These are phyloP conservation scores for Xiphorhynchus elegans DNA, from an alignment of 2,113 vertebrate genomes.

Conservation along the genomic window DNA sequence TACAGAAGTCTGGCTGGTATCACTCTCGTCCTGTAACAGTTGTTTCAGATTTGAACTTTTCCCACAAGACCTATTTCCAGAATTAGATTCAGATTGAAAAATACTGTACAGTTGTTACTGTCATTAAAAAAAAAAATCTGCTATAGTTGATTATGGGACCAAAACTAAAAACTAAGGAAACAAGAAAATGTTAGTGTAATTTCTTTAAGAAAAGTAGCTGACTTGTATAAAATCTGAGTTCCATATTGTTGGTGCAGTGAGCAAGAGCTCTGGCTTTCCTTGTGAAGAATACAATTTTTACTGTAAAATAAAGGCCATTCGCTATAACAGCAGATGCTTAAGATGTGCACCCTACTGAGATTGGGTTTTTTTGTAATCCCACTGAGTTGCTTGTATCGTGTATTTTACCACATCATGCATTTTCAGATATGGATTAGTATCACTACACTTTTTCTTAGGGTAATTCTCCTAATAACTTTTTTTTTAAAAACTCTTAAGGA, in stretches of 20 bases:
- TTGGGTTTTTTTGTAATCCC: background rate
- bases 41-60: slow-evolving; percentile 35
- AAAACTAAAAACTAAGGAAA: background rate
- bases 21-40: background rate
- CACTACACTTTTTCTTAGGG: background rate
- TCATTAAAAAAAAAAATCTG: slow-evolving; percentile 20
- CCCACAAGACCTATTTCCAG: slow-evolving; percentile 36
- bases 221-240: background rate
- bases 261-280: background rate
- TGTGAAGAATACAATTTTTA: background rate
- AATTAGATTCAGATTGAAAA: slow-evolving; percentile 43
- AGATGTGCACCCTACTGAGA: background rate
- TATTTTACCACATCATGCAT: background rate
- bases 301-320: background rate
- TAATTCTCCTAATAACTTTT: background rate
- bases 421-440: background rate
- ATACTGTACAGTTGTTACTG: background rate
- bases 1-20: background rate
- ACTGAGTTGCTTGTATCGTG: background rate
- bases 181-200: background rate
- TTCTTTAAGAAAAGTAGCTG: background rate
- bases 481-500: background rate
- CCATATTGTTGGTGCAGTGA: background rate
- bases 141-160: background rate
- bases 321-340: background rate